A percentile compares a stretch with the other conserved stretches of the same genome.
Conservation (phyloP, 2,888 invertebrate species). For the Drosophila picticornis region DNA sequence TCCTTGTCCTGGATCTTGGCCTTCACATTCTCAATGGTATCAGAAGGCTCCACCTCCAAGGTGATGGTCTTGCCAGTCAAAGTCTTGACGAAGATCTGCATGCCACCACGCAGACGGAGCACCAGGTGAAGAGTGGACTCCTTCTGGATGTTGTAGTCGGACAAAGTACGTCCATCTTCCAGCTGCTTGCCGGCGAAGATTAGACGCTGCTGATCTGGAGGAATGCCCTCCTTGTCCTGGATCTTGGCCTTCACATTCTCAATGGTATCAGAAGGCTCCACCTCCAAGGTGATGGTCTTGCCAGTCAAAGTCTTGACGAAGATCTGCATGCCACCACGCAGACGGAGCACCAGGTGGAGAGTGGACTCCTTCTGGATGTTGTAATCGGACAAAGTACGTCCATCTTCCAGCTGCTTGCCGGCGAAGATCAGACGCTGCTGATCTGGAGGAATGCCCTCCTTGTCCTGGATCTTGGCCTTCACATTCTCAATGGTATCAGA, state of each 20-base stretch:
- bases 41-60: conserved; percentile 49
- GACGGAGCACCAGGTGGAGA: conserved; percentile 40
- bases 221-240: conserved; percentile 52
- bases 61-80: conserved; percentile 56
- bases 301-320: conserved; percentile 55
- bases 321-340: conserved; percentile 50
- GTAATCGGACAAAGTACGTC: too few relatives aligned
- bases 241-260: conserved; percentile 56
- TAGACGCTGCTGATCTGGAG: conserved; percentile 52
- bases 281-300: conserved; percentile 53
- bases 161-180: conserved; percentile 45
- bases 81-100: conserved; percentile 54
- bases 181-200: conserved; percentile 50
- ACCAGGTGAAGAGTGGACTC: conserved; percentile 47
- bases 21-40: conserved; percentile 53
- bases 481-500: conserved; percentile 53
- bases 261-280: conserved; percentile 49
- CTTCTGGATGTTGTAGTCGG: conserved; percentile 54
- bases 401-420: too few relatives aligned
- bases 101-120: conserved; percentile 49
- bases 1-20: conserved; percentile 56
- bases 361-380: too few relatives aligned
- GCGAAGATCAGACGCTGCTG: conserved; percentile 56
- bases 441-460: conserved; percentile 54
- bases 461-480: conserved; percentile 54